Evolutionary conservation across 2,888 invertebrate genomes (phyloP).

Genomic region (Trichopoda pennipes): DNA sequence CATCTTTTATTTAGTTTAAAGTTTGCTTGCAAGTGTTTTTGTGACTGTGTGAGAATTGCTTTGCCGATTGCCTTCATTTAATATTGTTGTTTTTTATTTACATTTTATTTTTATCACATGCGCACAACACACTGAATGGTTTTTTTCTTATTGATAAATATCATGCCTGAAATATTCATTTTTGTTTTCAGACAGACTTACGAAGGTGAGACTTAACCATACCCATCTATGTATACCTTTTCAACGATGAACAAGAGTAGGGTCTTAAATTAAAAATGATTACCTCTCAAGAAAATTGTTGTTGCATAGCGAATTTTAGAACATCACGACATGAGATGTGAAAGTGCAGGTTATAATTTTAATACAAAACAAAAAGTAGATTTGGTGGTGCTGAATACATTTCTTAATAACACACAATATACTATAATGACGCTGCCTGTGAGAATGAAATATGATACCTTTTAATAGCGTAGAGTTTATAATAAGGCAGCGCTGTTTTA

Average conservation of each 20-base stretch:
- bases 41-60: constrained; percentile 41
- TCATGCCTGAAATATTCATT: constrained; percentile 56
- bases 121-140: constrained; percentile 73
- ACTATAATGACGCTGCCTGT: not conserved
- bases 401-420: not conserved
- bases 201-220: too few species aligned
- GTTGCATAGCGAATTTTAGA: constrained; percentile 29
- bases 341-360: constrained; percentile 12
- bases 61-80: constrained; percentile 55
- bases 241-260: constrained; percentile 30
- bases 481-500: too few species aligned
- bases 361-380: not conserved
- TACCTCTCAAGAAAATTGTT: constrained; percentile 31
- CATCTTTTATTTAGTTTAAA: constrained; percentile 65
- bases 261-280: constrained; percentile 54
- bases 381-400: not conserved
- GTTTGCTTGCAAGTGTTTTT: constrained; percentile 34
- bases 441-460: too few species aligned
- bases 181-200: constrained; percentile 41
- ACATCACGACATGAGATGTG: constrained; percentile 17
- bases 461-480: too few species aligned
- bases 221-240: not conserved
- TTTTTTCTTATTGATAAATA: constrained; percentile 40
- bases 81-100: constrained; percentile 31
- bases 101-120: constrained; percentile 67